phyloP scores from a whole-genome alignment of 2,888 invertebrate species.

The Halictus quadricinctus region DNA sequence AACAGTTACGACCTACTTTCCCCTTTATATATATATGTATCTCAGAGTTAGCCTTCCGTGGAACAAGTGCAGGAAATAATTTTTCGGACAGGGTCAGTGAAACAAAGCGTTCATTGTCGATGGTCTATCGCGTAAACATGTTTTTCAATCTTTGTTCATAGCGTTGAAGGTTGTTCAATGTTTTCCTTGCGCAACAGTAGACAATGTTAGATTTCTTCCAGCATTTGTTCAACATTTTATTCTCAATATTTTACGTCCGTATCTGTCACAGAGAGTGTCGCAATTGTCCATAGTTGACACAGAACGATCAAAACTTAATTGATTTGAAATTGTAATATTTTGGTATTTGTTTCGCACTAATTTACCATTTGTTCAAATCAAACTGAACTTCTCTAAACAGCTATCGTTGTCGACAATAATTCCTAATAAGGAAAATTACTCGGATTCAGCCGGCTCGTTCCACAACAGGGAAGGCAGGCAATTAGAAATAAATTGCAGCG shows the following conservation, averaged over 20 bases:
- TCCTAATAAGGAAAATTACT: not conserved
- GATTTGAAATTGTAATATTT: too few species aligned
- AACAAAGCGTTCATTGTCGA: constrained; percentile 30
- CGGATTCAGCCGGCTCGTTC: not conserved
- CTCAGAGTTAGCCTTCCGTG: constrained; percentile 33
- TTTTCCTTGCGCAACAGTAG: not conserved
- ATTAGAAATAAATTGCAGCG: not conserved
- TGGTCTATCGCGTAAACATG: not conserved
- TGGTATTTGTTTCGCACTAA: not conserved
- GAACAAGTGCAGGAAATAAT: constrained; percentile 28
- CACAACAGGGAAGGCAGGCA: not conserved
- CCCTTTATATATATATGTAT: constrained; percentile 21
- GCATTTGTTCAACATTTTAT: not conserved
- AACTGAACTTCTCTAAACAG: not conserved
- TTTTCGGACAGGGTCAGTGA: constrained; percentile 34
- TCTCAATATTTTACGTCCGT: not conserved
- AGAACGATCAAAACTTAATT: too few species aligned
- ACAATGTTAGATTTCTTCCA: not conserved
- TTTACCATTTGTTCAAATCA: not conserved
- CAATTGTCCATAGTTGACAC: too few species aligned
- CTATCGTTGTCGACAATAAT: not conserved
- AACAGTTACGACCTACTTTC: constrained; percentile 54
- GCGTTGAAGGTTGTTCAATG: not conserved
- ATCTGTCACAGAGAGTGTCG: not conserved
- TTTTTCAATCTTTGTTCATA: not conserved